These are phyloP conservation scores for Passer montanus DNA, from an alignment of 2,113 vertebrate genomes.

Conservation along the genomic window DNA sequence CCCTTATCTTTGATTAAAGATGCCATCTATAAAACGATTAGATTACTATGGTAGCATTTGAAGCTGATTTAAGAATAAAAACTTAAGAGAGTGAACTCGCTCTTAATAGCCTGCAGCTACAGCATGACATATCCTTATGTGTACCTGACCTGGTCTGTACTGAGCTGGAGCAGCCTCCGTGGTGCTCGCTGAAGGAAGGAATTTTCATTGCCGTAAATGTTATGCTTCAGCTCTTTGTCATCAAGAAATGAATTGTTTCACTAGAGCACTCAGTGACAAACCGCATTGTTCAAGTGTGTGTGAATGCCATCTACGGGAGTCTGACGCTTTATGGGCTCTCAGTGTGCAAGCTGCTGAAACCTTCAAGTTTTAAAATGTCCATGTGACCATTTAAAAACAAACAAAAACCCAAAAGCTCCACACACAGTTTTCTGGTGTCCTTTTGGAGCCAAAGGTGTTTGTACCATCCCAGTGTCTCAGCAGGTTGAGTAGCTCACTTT, in stretches of 20 bases:
- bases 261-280: neutral
- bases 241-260: neutral
- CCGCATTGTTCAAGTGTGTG: neutral
- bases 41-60: neutral
- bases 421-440: neutral
- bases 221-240: constrained; percentile 6
- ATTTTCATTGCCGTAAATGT: neutral
- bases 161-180: neutral
- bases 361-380: neutral
- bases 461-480: neutral
- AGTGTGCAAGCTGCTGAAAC: neutral
- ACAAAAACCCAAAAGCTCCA: neutral
- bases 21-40: neutral
- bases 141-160: neutral
- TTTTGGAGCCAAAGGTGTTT: neutral
- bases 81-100: neutral
- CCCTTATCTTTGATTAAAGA: constrained; percentile 4
- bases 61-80: constrained; percentile 25
- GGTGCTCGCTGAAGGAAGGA: neutral
- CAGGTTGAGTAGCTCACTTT: neutral
- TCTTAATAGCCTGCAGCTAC: neutral
- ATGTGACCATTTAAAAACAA: neutral
- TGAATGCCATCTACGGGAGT: neutral
- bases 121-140: neutral
- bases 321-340: accelerated